A percentile compares a stretch with the other conserved stretches of the same genome.
phyloP scores from a whole-genome alignment of 2,113 vertebrate species.

The Ictidomys tridecemlineatus region DNA sequence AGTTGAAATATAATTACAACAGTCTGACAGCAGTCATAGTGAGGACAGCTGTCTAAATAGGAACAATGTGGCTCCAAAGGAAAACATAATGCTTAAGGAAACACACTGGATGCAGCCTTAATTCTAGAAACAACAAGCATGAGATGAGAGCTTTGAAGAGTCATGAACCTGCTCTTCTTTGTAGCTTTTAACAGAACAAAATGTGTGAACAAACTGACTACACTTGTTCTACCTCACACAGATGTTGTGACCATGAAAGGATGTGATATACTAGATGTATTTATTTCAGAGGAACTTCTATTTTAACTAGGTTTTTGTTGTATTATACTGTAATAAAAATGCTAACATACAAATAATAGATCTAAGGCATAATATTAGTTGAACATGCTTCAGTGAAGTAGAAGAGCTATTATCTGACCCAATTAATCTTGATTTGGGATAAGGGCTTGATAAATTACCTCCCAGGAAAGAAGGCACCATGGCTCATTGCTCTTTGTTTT shows the following conservation, averaged over 20 bases:
- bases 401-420: slow-evolving; percentile 59
- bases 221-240: background rate
- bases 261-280: background rate
- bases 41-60: slow-evolving; percentile 82
- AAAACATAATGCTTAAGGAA: slow-evolving; percentile 39
- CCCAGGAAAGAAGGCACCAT: slow-evolving; percentile 53
- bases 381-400: background rate
- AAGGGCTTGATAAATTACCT: slow-evolving; percentile 76
- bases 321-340: background rate
- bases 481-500: slow-evolving; percentile 69
- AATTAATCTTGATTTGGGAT: slow-evolving; percentile 76
- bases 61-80: slow-evolving; percentile 68
- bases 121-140: slow-evolving; percentile 44
- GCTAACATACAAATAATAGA: background rate
- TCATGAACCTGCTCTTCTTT: background rate
- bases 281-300: background rate
- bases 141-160: background rate
- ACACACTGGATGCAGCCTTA: slow-evolving; percentile 14
- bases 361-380: background rate
- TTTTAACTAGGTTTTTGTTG: background rate
- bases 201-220: background rate
- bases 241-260: background rate
- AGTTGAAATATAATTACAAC: slow-evolving; percentile 66
- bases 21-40: slow-evolving; percentile 55
- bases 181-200: slow-evolving; percentile 39